These are phyloP conservation scores for Psilopsiagon aurifrons DNA, from an alignment of 2,113 vertebrate genomes.

Conservation along the genomic window DNA sequence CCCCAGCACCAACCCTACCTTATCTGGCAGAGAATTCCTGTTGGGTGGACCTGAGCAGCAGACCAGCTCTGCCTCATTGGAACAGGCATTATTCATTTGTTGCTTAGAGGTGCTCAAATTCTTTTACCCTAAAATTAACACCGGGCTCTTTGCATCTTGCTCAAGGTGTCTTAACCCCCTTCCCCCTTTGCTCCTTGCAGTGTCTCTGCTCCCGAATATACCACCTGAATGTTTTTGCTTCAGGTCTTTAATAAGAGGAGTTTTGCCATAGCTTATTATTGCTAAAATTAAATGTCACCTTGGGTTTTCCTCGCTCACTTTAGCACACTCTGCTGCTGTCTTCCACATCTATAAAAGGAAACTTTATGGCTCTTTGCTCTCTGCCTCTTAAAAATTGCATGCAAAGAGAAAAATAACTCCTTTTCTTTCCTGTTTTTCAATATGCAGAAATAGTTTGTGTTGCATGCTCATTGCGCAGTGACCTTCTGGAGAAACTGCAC, in stretches of 20 bases:
- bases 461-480: background rate
- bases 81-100: background rate
- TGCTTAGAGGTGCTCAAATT: background rate
- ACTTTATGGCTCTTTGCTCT: slow-evolving; percentile 47
- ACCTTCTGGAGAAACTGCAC: background rate
- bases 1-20: background rate
- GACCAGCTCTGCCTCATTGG: background rate
- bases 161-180: background rate
- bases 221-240: background rate
- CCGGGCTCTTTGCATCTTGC: background rate
- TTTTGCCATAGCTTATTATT: slow-evolving; percentile 62
- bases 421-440: background rate
- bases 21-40: background rate
- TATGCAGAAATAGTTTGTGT: background rate
- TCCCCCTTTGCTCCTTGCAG: background rate
- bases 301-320: slow-evolving; percentile 65
- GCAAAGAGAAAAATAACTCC: slow-evolving; percentile 2
- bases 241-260: slow-evolving; percentile 52
- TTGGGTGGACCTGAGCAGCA: fast-evolving
- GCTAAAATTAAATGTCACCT: slow-evolving; percentile 69
- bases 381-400: slow-evolving; percentile 20
- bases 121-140: slow-evolving; percentile 23
- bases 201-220: background rate
- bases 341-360: slow-evolving; percentile 55
- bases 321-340: slow-evolving; percentile 27